Conservation (phyloP, 92 coral and sea anemone genomes). For the Anthopleura xanthogrammica region DNA sequence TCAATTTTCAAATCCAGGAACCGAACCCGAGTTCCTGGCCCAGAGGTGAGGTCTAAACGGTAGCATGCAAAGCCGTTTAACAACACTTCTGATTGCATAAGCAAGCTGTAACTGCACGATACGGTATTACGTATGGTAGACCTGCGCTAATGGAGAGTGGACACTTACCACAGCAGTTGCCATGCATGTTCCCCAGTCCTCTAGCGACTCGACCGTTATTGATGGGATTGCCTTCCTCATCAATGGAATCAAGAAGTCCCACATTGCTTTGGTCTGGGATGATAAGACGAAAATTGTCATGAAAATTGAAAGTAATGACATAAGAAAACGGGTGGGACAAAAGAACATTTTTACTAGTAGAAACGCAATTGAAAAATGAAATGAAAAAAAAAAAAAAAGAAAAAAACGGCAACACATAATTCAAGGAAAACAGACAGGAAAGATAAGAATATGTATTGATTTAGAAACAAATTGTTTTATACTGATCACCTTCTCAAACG, state of each 20-base stretch:
- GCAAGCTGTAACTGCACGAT: not conserved
- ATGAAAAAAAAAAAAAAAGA: too few species aligned
- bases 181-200: conserved; percentile 99
- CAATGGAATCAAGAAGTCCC: conserved; percentile 91
- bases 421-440: too few species aligned
- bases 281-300: not conserved
- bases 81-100: not conserved
- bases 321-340: not conserved
- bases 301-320: not conserved
- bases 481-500: conserved; percentile 64
- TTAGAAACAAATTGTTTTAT: too few species aligned
- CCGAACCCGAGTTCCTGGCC: too few species aligned
- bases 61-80: too few species aligned
- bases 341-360: not conserved
- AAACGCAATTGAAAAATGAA: too few species aligned
- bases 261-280: conserved; percentile 63
- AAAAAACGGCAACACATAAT: too few species aligned
- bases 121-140: too few species aligned
- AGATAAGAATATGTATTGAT: too few species aligned
- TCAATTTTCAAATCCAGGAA: too few species aligned
- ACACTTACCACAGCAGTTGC: conserved; percentile 92
- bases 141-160: too few species aligned
- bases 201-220: conserved; percentile 90
- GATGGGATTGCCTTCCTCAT: conserved; percentile 69
- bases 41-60: too few species aligned